These are phyloP conservation scores for Neocrepidodera transversa DNA, from an alignment of 2,888 invertebrate genomes.

Conservation along the genomic window DNA sequence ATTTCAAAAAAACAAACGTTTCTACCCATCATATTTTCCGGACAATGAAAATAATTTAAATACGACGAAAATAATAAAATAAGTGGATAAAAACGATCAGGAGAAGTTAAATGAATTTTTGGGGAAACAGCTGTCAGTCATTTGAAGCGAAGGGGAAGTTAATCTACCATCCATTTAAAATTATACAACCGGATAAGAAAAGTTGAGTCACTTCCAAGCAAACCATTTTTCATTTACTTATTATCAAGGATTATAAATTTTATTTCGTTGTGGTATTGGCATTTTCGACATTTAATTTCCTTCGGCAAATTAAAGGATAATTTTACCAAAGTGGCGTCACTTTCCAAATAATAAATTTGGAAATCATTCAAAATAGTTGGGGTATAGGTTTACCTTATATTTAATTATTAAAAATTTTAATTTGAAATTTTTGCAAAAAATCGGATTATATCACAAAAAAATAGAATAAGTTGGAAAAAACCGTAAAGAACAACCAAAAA, in stretches of 20 bases:
- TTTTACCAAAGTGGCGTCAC: no score
- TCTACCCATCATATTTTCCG: background rate
- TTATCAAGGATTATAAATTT: background rate
- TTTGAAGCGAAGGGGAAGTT: background rate
- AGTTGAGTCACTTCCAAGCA: background rate
- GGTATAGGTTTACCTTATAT: no score
- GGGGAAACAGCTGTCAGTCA: background rate
- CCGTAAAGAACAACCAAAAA: no score
- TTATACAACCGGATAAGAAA: background rate
- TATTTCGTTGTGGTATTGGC: background rate
- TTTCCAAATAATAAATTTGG: no score
- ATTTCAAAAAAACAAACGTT: no score
- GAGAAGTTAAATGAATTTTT: background rate
- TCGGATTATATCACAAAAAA: no score
- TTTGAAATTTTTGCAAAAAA: no score
- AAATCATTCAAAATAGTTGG: no score
- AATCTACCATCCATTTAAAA: background rate
- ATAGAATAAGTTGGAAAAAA: no score
- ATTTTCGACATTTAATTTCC: no score
- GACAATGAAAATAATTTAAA: background rate
- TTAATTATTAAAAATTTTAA: no score
- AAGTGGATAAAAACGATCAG: background rate
- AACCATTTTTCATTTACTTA: background rate
- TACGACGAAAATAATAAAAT: background rate
- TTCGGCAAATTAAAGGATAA: no score